These are phyloP conservation scores for Drosophila serrata DNA, from an alignment of 1,140 invertebrate species.

Conservation along the genomic window DNA sequence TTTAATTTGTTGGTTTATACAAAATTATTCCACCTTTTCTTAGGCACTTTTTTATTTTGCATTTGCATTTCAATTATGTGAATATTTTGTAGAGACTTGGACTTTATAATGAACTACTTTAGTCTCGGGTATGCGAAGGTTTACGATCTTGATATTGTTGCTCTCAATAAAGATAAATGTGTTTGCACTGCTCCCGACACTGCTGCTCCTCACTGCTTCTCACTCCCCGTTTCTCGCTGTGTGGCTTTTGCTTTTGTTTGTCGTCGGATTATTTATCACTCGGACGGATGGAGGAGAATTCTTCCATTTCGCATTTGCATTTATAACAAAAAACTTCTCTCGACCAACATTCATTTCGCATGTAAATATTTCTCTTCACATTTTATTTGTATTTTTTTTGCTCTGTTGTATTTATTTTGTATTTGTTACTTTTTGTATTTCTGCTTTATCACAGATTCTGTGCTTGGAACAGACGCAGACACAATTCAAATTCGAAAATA, in stretches of 20 bases:
- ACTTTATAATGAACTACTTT: slow-evolving; percentile 56
- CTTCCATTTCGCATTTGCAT: slow-evolving; percentile 72
- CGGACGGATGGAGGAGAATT: slow-evolving; percentile 53
- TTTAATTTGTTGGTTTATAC: slow-evolving; percentile 35
- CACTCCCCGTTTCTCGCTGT: slow-evolving; percentile 32
- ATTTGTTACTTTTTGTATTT: slow-evolving; percentile 19
- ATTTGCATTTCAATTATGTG: slow-evolving; percentile 43
- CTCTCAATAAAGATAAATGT: slow-evolving; percentile 71
- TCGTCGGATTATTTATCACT: slow-evolving; percentile 65
- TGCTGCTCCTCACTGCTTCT: neutral
- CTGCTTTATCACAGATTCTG: slow-evolving; percentile 55
- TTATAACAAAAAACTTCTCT: slow-evolving; percentile 56
- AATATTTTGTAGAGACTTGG: slow-evolving; percentile 36
- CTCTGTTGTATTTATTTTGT: slow-evolving; percentile 1
- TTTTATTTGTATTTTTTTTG: slow-evolving; percentile 47
- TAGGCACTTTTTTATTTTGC: slow-evolving; percentile 60
- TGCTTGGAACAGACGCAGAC: slow-evolving; percentile 25
- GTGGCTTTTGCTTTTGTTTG: slow-evolving; percentile 43
- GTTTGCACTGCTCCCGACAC: slow-evolving; percentile 58
- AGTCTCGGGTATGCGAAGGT: slow-evolving; percentile 45
- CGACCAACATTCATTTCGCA: slow-evolving; percentile 62
- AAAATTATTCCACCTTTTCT: slow-evolving; percentile 15
- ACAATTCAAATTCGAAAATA: slow-evolving; percentile 59
- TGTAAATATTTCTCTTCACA: slow-evolving; percentile 53
- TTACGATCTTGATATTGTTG: slow-evolving; percentile 61